These are phyloP conservation scores for Euplexia lucipara DNA, from an alignment of 2,888 invertebrate genomes.

Conservation along the genomic window DNA sequence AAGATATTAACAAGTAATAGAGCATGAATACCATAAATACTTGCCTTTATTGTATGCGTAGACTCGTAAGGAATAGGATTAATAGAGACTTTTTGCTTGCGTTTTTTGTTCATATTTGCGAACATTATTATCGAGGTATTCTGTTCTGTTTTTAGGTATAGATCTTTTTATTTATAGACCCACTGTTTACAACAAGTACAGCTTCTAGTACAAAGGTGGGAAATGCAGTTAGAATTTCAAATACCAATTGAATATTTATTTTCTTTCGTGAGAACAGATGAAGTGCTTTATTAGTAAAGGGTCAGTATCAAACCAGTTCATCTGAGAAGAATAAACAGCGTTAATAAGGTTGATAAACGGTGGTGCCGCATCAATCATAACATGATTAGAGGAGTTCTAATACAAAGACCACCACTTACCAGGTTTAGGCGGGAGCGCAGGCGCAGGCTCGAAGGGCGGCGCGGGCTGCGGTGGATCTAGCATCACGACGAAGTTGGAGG, in stretches of 20 bases:
- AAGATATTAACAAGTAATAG: conserved; percentile 34
- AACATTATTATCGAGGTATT: conserved; percentile 17
- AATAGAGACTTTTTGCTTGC: neutral
- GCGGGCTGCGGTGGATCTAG: conserved; percentile 87
- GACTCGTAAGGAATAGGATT: conserved; percentile 8
- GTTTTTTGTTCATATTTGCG: conserved; percentile 9
- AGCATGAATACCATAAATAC: conserved; percentile 27
- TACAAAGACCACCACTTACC: conserved; percentile 88
- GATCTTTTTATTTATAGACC: conserved; percentile 1
- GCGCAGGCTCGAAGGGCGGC: conserved; percentile 88
- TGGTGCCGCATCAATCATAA: no score
- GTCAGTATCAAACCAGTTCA: neutral
- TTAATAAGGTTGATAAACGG: neutral
- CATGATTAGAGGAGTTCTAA: no score
- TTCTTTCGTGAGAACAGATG: neutral
- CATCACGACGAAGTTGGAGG: conserved; percentile 97
- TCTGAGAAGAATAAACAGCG: neutral
- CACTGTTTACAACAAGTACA: conserved; percentile 9
- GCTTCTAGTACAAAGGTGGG: neutral
- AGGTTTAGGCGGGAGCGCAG: conserved; percentile 95
- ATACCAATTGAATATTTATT: conserved; percentile 11
- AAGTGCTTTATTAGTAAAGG: neutral
- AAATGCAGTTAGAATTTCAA: conserved; percentile 12
- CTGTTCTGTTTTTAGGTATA: neutral
- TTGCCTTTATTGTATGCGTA: conserved; percentile 1